Conservation (phyloP, 92 coral and sea anemone species). For the Muricea muricata region DNA sequence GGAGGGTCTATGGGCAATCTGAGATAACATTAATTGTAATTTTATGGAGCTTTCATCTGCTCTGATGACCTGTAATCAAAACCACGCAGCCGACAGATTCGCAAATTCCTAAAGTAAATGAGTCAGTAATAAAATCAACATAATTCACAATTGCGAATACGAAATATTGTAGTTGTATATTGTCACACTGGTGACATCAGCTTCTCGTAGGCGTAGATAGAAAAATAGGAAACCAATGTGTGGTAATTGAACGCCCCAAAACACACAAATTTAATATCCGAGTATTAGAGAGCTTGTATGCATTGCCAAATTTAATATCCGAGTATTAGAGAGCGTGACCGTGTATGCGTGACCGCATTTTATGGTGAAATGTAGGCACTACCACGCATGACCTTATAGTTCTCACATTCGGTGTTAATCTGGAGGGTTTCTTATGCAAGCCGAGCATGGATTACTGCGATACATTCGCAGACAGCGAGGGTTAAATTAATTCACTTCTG, state of each 20-base stretch:
- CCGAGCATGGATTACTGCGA: not conserved
- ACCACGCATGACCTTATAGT: no score
- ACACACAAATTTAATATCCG: not conserved
- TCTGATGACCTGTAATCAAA: slow-evolving; percentile 42
- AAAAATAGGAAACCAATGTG: not conserved
- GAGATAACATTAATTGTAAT: slow-evolving; percentile 53
- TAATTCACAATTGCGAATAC: not conserved
- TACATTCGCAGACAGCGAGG: not conserved
- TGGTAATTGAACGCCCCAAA: slow-evolving; percentile 2
- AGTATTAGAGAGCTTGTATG: no score
- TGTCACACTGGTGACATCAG: not conserved
- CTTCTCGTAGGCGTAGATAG: slow-evolving; percentile 7
- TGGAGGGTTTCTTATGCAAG: not conserved
- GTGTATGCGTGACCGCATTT: not conserved
- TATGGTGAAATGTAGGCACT: not conserved
- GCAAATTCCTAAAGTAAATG: slow-evolving; percentile 12
- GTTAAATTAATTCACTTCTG: slow-evolving; percentile 4
- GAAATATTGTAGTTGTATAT: not conserved
- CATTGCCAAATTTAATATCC: not conserved
- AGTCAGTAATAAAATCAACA: slow-evolving; percentile 33
- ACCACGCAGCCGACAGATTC: slow-evolving; percentile 25
- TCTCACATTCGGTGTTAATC: not conserved
- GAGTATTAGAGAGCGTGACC: not conserved
- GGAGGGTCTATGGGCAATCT: slow-evolving; percentile 54
- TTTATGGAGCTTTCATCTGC: slow-evolving; percentile 53